Conservation (phyloP, 2,797 vertebrate genomes). For the Sardinella longiceps region DNA sequence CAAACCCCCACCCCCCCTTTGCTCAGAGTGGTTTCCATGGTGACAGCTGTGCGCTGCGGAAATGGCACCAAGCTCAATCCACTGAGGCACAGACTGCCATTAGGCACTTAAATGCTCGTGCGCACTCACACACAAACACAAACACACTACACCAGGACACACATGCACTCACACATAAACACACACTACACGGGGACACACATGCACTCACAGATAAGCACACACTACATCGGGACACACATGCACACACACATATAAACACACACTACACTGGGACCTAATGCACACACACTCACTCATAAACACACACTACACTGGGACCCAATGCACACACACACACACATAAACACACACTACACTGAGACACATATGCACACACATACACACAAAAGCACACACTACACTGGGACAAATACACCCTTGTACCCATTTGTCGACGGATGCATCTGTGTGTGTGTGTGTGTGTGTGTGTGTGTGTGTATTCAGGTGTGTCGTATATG, state of each 20-base stretch:
- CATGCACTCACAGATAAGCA: not conserved
- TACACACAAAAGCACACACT: not conserved
- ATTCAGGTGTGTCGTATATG: not conserved
- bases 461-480: not conserved
- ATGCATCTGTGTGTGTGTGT: not conserved
- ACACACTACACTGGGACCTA: not conserved
- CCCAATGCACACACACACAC: not conserved
- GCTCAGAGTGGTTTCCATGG: constrained; percentile 81
- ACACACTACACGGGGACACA: not conserved
- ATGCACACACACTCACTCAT: not conserved
- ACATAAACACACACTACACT: not conserved
- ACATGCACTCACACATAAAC: not conserved
- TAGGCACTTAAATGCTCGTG: constrained; percentile 60
- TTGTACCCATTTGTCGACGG: too few relatives aligned
- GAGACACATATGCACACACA: not conserved
- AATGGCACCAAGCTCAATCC: constrained; percentile 73
- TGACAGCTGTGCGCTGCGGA: constrained; percentile 76
- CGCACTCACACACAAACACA: not conserved
- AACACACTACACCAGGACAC: not conserved
- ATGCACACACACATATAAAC: not conserved
- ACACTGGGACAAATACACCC: not conserved
- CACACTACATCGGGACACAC: not conserved
- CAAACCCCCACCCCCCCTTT: constrained; percentile 61
- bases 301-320: not conserved
- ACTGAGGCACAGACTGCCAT: constrained; percentile 69